Evolutionary conservation across 1,140 invertebrate species (phyloP).

Genomic region (Sarcophaga peregrina): DNA sequence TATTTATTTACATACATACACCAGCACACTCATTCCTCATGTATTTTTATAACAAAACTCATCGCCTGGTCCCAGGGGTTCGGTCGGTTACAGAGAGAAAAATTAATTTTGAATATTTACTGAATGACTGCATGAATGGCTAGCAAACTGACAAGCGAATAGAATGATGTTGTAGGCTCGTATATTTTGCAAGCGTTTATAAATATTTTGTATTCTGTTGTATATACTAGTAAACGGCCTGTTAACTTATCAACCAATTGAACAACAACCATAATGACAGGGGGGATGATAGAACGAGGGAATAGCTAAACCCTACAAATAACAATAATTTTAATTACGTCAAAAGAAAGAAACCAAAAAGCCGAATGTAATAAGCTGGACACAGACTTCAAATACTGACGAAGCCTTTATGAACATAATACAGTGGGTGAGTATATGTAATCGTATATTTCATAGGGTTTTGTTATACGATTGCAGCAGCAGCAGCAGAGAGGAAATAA

Average conservation of each 20-base stretch:
- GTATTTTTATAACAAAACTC: not conserved
- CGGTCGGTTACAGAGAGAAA: conserved; percentile 12
- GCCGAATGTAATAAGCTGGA: not conserved
- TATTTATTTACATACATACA: not conserved
- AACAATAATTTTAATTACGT: conserved; percentile 40
- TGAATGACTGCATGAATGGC: not conserved
- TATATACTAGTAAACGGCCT: no score
- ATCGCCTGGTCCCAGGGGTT: not conserved
- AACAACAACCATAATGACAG: not conserved
- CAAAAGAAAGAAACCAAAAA: conserved; percentile 3
- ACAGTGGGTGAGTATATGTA: not conserved
- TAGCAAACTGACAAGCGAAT: no score
- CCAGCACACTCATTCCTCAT: not conserved
- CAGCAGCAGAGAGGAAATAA: no score
- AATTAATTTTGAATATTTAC: conserved; percentile 34
- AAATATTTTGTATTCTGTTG: not conserved
- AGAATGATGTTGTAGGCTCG: not conserved
- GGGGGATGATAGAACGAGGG: not conserved
- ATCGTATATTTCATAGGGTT: no score
- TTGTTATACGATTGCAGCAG: no score
- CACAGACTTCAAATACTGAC: not conserved
- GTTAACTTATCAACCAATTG: no score
- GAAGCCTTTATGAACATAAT: not conserved
- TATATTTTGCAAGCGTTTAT: not conserved
- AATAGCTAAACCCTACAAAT: conserved; percentile 22